Evolutionary conservation across 2,797 vertebrate species (phyloP), one percentile per base, ranked within the genome.

Genomic region (Etheostoma nigrum): DNA sequence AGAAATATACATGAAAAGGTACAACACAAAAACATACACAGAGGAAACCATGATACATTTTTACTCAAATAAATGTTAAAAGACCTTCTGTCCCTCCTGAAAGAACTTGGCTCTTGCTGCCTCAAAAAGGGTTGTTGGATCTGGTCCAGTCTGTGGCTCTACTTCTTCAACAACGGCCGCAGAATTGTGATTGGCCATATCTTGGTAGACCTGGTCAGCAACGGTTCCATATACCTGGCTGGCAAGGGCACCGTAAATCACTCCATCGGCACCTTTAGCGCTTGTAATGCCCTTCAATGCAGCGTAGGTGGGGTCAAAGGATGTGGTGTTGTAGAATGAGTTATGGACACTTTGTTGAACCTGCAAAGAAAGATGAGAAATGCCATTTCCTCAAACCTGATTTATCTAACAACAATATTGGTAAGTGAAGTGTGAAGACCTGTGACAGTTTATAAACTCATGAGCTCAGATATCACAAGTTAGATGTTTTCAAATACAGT

Each of bases 271-370:
- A 6, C 93, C 90, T 76, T 91, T 94, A 45, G 93, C 80, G 44
- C 91, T 92, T 18, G 95, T 95, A 54, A 96, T 94, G 64, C 94
- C 95, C 76, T 94, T 95, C 25, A 96, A 88, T 25, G 94, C 95
- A 30, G 95, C 94, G 5, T 95, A 95, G 5, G 95, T 95, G 9
- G 95, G 94, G 78, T 95, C 95, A 81, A 93, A 94, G 36, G 94
- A 91, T 21, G 95, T 94, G 51, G 95, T 95, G 84, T 95, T 95
- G 84, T 95, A 96, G 83, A 96, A 95, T 1, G 95, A 96, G 79
- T 95, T 96, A 76, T 95, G 95, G 69, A 96, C 95, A 72, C 95
- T 94, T 88, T 96, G 95, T 82, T 96, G 95, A 82, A 96, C 93
- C 93, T 94, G 78, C 30, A 79, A 58, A 51, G 1, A 76, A 66